Conservation (phyloP, 1,140 invertebrate genomes). For the Euura lappo region DNA sequence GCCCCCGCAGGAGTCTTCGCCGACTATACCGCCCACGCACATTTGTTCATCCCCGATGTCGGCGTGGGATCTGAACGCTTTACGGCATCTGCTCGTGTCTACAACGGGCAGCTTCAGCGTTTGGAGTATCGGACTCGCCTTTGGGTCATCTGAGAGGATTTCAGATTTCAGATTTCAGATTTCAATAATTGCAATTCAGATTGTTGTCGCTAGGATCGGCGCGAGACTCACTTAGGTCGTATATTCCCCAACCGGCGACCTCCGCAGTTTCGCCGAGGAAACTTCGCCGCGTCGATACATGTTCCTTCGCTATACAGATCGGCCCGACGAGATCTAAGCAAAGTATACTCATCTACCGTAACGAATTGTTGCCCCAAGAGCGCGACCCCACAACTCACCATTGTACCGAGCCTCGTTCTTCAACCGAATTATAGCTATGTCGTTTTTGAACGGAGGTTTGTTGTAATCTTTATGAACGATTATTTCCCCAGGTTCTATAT, state of each 20-base stretch:
- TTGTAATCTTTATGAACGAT: conserved; percentile 65
- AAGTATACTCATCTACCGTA: conserved; percentile 22
- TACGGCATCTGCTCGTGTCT: conserved; percentile 46
- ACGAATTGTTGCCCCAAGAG: not conserved
- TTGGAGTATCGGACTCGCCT: conserved; percentile 47
- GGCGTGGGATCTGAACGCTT: conserved; percentile 53
- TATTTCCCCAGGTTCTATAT: conserved; percentile 57
- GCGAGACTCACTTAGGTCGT: conserved; percentile 39
- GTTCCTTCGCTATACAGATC: conserved; percentile 62
- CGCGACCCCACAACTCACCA: conserved; percentile 44
- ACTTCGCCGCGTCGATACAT: not conserved
- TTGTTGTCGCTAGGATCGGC: not conserved
- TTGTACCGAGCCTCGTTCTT: conserved; percentile 58
- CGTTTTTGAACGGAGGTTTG: conserved; percentile 66
- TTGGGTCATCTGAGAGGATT: conserved; percentile 29
- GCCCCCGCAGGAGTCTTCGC: conserved; percentile 68
- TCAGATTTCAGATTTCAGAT: not conserved
- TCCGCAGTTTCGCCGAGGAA: conserved; percentile 49
- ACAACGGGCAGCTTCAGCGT: conserved; percentile 58
- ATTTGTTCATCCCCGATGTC: conserved; percentile 57
- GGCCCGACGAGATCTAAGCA: conserved; percentile 60
- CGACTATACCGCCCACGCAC: conserved; percentile 65
- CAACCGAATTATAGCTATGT: conserved; percentile 71
- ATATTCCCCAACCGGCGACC: conserved; percentile 65
- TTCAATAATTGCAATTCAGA: not conserved